Conservation (phyloP, 2,888 invertebrate species). For the Chaetoderma sp. region DNA sequence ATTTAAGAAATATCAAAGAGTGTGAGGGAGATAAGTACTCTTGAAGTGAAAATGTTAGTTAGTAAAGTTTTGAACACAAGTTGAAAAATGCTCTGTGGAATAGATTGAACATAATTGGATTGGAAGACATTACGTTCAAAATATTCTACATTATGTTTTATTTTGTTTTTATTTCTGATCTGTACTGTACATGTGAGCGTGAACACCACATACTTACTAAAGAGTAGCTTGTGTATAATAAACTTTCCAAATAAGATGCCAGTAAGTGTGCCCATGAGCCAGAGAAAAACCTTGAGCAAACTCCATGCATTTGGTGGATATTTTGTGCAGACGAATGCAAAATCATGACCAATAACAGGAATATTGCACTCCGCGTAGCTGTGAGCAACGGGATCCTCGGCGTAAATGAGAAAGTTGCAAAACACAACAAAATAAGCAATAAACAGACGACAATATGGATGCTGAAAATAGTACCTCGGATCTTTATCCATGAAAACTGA, state of each 20-base stretch:
- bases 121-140: neutral
- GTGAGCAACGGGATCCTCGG: constrained; percentile 73
- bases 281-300: constrained; percentile 68
- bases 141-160: neutral
- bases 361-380: constrained; percentile 71
- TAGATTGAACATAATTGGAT: too few species aligned
- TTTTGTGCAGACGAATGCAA: constrained; percentile 71
- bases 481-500: constrained; percentile 70
- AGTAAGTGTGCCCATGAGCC: constrained; percentile 69
- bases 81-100: neutral
- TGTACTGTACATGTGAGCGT: too few species aligned
- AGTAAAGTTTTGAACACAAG: neutral
- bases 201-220: constrained; percentile 66
- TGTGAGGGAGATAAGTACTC: too few species aligned
- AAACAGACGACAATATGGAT: constrained; percentile 71
- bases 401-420: constrained; percentile 73
- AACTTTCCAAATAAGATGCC: constrained; percentile 71
- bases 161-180: too few species aligned
- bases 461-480: constrained; percentile 72
- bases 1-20: too few species aligned
- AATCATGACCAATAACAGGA: constrained; percentile 72
- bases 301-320: constrained; percentile 70
- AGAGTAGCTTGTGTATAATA: constrained; percentile 69
- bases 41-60: too few species aligned
- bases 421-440: constrained; percentile 72